Base-by-base conservation (phyloP, 2,888 invertebrate species). In the Sarcophaga rosellei region DNA sequence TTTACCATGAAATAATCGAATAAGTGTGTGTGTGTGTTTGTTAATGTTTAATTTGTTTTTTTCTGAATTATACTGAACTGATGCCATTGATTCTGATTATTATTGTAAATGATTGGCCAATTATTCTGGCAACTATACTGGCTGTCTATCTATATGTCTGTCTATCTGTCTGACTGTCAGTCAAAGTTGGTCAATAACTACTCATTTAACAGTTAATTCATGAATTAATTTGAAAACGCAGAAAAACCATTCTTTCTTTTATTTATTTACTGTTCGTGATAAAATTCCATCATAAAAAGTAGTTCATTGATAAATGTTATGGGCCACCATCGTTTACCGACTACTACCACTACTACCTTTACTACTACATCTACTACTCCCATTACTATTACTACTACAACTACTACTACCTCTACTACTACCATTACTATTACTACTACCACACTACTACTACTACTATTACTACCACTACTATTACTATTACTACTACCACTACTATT, bases 271-370 rank as follows among this genome's bases (percentile, higher is more conserved):
- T 4, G 6, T 25, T 25, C 53, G 63, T 25, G 63, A 23, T 63
- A 63, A 63, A 63, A 63, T 63, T 63, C 65, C n/a, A 66, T 66
- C 1, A 63, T 15, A 53, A 66, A 66, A 35, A 66, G n/a, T 17
- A 20, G 65, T 66, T 66, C 65, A 66, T 66, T 66, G 44, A 66
- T 66, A 66, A 66, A 66, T n/a, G 20, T 3, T 35, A n/a, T 44
- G 8, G 0, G 2, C 35, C 8, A 10, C 8, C 53, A 53, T 53
- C 53, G 53, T 53, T 53, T 12, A 66, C n/a, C n/a, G 17, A 66
- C 44, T 66, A n/a, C n/a, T 65, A 35, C 35, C 44, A 65, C 44
- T 66, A 66, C n/a, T 2, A 17, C 25, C 4, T 5, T 4, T 17
- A 5, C 53, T 17, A 17, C 17, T 17, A 17, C 5, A 3, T 1